Evolutionary conservation across 2,113 vertebrate genomes (phyloP).

Genomic region (Ptilorrhoa leucosticta): DNA sequence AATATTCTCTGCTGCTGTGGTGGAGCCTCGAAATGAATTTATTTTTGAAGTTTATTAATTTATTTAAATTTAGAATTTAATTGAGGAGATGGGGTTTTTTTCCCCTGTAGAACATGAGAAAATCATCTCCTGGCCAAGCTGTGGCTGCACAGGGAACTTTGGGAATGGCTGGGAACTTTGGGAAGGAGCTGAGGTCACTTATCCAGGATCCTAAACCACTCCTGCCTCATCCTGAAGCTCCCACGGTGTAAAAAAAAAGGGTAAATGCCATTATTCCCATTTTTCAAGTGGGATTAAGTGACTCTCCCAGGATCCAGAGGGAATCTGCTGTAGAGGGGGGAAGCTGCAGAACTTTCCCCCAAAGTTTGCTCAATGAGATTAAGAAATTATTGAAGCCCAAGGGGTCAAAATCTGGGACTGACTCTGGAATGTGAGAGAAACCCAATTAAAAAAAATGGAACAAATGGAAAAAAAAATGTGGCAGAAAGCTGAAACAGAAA

Average conservation of each 20-base stretch:
- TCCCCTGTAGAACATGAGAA: rapidly evolving
- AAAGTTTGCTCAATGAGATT: background rate
- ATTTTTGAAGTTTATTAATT: background rate
- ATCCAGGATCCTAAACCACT: background rate
- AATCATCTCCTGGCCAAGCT: background rate
- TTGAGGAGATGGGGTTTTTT: background rate
- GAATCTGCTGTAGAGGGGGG: background rate
- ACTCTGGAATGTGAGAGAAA: background rate
- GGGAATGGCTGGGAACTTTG: background rate
- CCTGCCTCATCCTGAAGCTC: background rate
- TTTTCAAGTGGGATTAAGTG: background rate
- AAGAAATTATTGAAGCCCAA: background rate
- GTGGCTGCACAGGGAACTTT: background rate
- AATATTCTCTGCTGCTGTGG: background rate
- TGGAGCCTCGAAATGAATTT: background rate
- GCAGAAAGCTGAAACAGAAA: background rate
- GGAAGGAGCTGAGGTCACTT: background rate
- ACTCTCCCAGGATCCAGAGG: background rate
- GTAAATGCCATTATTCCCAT: background rate
- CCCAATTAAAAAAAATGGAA: background rate
- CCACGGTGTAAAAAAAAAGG: background rate
- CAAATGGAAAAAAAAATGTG: background rate
- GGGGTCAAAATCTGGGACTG: background rate
- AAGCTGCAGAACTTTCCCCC: background rate
- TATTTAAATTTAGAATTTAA: background rate